A percentile compares a stretch with the other conserved stretches of the same genome.
Evolutionary conservation across 2,888 invertebrate genomes (phyloP).

Genomic region (Gari tellinella): DNA sequence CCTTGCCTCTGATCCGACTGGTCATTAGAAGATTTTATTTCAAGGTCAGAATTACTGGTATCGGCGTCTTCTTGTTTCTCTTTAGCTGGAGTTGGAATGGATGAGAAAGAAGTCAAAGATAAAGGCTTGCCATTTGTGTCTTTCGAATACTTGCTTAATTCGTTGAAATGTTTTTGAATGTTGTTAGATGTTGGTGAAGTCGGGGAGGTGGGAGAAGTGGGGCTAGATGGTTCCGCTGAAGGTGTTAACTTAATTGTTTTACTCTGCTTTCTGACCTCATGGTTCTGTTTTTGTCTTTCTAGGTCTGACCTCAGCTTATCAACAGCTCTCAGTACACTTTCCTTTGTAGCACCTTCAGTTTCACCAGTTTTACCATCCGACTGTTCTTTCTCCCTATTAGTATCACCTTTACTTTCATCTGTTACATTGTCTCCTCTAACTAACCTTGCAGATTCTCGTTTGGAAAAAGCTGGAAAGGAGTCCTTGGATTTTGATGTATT

Average conservation of each 20-base stretch:
- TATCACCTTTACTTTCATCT: constrained; percentile 1
- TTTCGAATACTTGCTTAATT: constrained; percentile 14
- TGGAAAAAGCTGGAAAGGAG: constrained; percentile 6
- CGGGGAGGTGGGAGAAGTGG: neutral
- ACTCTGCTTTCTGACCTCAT: constrained; percentile 42
- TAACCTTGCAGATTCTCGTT: constrained; percentile 32
- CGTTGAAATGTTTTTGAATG: constrained; percentile 52
- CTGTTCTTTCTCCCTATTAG: neutral
- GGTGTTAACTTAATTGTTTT: constrained; percentile 20
- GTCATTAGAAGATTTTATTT: constrained; percentile 12
- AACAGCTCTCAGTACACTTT: constrained; percentile 44
- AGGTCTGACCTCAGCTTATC: constrained; percentile 54
- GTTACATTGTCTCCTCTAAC: constrained; percentile 38
- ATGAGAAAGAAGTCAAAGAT: constrained; percentile 42
- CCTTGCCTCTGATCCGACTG: constrained; percentile 39
- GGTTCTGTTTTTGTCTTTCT: constrained; percentile 52
- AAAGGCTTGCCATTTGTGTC: constrained; percentile 14
- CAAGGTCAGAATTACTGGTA: constrained; percentile 1
- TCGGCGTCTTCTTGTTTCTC: constrained; percentile 6
- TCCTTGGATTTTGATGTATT: constrained; percentile 10
- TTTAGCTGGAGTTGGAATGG: constrained; percentile 23
- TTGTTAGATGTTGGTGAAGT: neutral
- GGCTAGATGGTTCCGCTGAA: constrained; percentile 4
- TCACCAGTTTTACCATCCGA: neutral
- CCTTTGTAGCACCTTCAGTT: constrained; percentile 29